Conservation (phyloP, 2,113 vertebrate genomes). For the Nothobranchius kuhntae region DNA sequence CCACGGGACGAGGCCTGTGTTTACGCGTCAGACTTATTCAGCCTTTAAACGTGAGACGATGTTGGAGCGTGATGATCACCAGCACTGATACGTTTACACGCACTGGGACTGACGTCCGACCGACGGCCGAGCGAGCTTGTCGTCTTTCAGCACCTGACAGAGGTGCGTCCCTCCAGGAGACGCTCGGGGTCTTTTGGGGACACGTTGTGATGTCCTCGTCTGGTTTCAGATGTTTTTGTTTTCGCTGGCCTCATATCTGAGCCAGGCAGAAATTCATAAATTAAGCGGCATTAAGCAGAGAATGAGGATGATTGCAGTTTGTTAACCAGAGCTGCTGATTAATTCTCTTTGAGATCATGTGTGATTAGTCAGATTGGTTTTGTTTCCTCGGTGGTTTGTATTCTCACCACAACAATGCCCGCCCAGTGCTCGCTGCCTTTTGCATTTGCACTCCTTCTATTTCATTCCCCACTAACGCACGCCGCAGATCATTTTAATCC, state of each 20-base stretch:
- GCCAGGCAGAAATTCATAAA: constrained; percentile 36
- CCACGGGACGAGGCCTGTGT: constrained; percentile 50
- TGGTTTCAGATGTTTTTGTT: constrained; percentile 31
- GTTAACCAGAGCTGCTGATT: constrained; percentile 60
- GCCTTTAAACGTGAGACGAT: constrained; percentile 28
- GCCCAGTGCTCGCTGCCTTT: constrained; percentile 24
- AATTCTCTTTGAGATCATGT: constrained; percentile 67
- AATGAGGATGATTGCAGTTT: constrained; percentile 53
- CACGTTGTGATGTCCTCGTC: constrained; percentile 23
- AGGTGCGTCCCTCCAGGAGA: neutral
- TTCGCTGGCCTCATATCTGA: constrained; percentile 3
- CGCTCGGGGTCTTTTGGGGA: constrained; percentile 41
- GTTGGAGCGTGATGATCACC: constrained; percentile 12
- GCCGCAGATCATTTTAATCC: constrained; percentile 33
- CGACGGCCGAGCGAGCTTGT: constrained; percentile 24
- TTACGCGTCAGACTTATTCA: constrained; percentile 23
- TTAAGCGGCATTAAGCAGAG: constrained; percentile 34
- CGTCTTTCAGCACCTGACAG: constrained; percentile 40
- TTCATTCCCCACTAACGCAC: constrained; percentile 13
- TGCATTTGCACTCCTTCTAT: constrained; percentile 6
- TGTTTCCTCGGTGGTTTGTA: constrained; percentile 52
- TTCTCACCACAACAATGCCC: constrained; percentile 54
- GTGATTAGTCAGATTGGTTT: constrained; percentile 62
- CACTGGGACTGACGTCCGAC: constrained; percentile 26
- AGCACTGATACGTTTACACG: constrained; percentile 23